phyloP scores from a whole-genome alignment of 2,113 vertebrate species.

The Prolemur simus region DNA sequence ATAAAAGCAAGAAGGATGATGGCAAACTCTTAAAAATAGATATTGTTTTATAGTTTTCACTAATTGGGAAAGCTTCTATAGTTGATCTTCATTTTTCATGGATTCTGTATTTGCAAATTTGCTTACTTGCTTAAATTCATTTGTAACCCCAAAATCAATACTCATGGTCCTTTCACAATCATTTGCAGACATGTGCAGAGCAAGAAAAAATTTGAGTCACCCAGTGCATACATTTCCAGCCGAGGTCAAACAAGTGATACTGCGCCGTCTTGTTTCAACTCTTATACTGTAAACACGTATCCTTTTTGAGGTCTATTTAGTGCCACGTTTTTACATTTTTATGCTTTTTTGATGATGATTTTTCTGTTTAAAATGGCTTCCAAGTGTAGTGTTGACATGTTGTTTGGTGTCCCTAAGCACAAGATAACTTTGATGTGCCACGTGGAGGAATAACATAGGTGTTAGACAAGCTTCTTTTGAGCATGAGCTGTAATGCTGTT shows the following conservation, averaged over 20 bases:
- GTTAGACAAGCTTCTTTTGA: background rate
- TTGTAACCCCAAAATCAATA: slow-evolving; percentile 16
- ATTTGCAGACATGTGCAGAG: background rate
- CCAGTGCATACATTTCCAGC: background rate
- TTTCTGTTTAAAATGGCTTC: background rate
- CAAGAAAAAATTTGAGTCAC: background rate
- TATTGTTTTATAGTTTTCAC: background rate
- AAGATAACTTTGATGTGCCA: background rate
- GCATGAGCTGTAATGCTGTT: background rate
- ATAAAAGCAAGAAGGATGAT: slow-evolving; percentile 1
- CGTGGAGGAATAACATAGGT: background rate
- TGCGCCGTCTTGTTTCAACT: background rate
- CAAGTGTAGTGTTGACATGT: background rate
- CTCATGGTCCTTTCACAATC: background rate
- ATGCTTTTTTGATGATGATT: background rate
- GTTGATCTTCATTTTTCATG: background rate
- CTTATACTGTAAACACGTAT: background rate
- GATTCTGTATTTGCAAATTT: background rate
- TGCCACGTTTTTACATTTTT: background rate
- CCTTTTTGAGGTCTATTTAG: background rate
- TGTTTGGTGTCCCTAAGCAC: background rate
- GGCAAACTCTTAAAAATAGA: slow-evolving; percentile 8
- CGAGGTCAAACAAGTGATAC: background rate
- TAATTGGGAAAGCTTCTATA: background rate
- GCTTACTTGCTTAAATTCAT: background rate